Percentiles rank a stretch among this genome's conserved stretches.
These are phyloP conservation scores for Notospermus geniculatus DNA, from an alignment of 1,140 invertebrate species.

Conservation along the genomic window DNA sequence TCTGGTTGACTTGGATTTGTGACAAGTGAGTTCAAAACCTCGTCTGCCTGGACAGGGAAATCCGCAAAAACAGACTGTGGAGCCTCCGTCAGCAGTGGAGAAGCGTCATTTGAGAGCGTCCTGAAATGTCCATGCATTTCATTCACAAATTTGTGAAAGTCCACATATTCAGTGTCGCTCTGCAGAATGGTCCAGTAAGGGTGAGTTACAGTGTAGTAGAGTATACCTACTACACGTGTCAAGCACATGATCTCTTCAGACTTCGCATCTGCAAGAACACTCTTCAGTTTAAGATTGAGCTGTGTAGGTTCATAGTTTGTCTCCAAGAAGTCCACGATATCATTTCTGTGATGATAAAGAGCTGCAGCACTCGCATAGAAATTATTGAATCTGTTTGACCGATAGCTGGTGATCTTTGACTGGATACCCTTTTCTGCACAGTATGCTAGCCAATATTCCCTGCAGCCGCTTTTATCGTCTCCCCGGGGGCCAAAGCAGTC, in stretches of 20 bases:
- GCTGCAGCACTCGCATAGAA: slow-evolving; percentile 19
- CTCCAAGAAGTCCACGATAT: slow-evolving; percentile 20
- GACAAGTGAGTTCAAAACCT: too few relatives aligned
- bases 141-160: too few relatives aligned
- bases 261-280: slow-evolving; percentile 13
- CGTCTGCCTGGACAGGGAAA: too few relatives aligned
- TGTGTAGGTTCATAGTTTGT: slow-evolving; percentile 2
- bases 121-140: too few relatives aligned
- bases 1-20: too few relatives aligned
- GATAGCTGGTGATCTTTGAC: slow-evolving; percentile 18
- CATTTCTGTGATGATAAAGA: slow-evolving; percentile 10
- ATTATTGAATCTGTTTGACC: slow-evolving; percentile 23
- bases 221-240: too few relatives aligned
- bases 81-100: too few relatives aligned
- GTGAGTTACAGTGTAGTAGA: too few relatives aligned
- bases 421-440: background rate
- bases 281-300: slow-evolving; percentile 21
- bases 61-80: too few relatives aligned
- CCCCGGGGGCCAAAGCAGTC: slow-evolving; percentile 22
- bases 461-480: slow-evolving; percentile 22
- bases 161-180: too few relatives aligned
- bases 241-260: background rate
- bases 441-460: slow-evolving; percentile 21
- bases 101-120: too few relatives aligned
- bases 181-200: too few relatives aligned